Base-by-base conservation (phyloP, 2,888 invertebrate genomes). In the Arrhopalites spinosus region DNA sequence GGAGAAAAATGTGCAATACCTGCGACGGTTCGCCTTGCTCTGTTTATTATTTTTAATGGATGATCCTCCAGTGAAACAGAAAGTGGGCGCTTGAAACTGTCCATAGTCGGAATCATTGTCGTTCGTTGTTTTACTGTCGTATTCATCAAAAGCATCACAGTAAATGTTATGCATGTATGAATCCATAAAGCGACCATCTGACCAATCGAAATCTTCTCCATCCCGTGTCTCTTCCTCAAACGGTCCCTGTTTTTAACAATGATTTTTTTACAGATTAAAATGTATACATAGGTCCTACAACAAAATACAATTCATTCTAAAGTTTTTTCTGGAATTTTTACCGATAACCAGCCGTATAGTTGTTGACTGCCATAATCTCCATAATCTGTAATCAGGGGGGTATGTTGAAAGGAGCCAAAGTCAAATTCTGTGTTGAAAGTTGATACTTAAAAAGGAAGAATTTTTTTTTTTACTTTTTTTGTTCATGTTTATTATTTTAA, bases 81-180 rank as follows among this genome's bases (percentile, higher is more conserved):
- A 53, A 61, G 72, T 11, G n/a, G n/a, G n/a, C n/a, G n/a, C 71
- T n/a, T 81, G 78, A 79, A 82, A 81, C 50, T 80, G 80, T 53
- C 81, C 80, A 74, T 78, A 81, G 73, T 82, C 82, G 3, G 80
- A 76, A 73, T 81, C 82, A 47, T 78, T 77, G 36, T 80, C 79
- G 25, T 66, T 77, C 56, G 74, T 69, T 2, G 72, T 63, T 47
- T 69, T 66, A 23, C 47, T 30, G 8, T 72, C 71, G 27, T 68
- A 71, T 7, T 74, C 77, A 20, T 59, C 70, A 67, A 36, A 68
- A 8, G 68, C 69, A 30, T 75, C 75, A 66, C 71, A 72, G 27
- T 53, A 68, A 25, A 56, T 67, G 23, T 74, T 67, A 61, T 59
- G 20, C 3, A 17, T 17, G n/a, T 56, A 50, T 36, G 74, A 59